Conservation (phyloP, 92 coral and sea anemone species). For the Muricea muricata region DNA sequence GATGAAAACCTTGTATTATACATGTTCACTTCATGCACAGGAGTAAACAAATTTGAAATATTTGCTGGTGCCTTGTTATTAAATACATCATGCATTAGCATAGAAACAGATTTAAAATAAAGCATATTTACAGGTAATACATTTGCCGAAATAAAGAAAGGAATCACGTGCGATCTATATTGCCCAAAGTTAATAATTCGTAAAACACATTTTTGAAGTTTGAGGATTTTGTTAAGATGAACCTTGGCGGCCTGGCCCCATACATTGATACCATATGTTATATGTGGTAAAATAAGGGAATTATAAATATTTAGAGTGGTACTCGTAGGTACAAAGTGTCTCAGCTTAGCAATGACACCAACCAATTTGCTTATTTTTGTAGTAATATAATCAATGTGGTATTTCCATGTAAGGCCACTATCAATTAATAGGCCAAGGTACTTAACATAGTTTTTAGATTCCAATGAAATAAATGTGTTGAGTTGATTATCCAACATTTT, state of each 20-base stretch:
- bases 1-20: background rate
- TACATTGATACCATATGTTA: constrained; percentile 54
- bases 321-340: constrained; percentile 62
- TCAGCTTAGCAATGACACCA: constrained; percentile 53
- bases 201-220: constrained; percentile 59
- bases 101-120: constrained; percentile 43
- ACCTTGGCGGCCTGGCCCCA: constrained; percentile 67
- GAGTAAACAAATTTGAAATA: constrained; percentile 46
- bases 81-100: constrained; percentile 60
- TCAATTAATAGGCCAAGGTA: constrained; percentile 35
- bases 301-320: constrained; percentile 43
- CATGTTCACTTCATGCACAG: background rate
- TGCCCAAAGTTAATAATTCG: constrained; percentile 52
- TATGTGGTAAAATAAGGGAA: constrained; percentile 62
- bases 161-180: constrained; percentile 44
- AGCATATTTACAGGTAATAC: constrained; percentile 46
- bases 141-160: constrained; percentile 49
- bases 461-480: constrained; percentile 12
- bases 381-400: constrained; percentile 26
- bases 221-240: constrained; percentile 56
- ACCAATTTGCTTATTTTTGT: constrained; percentile 43
- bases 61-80: constrained; percentile 45
- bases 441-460: constrained; percentile 28
- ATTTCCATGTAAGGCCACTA: constrained; percentile 34
- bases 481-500: constrained; percentile 6